Conservation (phyloP, 2,888 invertebrate genomes). For the Parelbella ahira region DNA sequence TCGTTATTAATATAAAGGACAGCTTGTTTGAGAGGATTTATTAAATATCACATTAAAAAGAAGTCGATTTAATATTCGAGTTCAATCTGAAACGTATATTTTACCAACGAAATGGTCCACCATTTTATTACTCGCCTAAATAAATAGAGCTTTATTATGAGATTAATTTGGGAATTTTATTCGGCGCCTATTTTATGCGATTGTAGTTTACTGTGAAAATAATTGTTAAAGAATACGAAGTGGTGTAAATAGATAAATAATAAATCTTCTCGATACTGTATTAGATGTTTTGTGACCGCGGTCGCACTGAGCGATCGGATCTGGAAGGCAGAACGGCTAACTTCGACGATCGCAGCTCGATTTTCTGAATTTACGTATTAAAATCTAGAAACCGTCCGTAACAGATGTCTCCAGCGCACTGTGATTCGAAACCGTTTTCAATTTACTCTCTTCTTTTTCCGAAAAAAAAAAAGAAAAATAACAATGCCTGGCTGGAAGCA, state of each 20-base stretch:
- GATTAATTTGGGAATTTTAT: too few relatives aligned
- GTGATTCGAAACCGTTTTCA: constrained; percentile 49
- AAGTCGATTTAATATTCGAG: too few relatives aligned
- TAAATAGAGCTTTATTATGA: too few relatives aligned
- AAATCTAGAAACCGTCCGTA: constrained; percentile 48
- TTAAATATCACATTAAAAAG: constrained; percentile 6
- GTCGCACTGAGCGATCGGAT: neutral
- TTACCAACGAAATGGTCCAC: too few relatives aligned
- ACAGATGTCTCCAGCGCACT: constrained; percentile 48
- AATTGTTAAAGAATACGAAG: too few relatives aligned
- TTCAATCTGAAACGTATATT: too few relatives aligned
- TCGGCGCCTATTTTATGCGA: too few relatives aligned
- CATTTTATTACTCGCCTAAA: too few relatives aligned
- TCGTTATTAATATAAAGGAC: constrained; percentile 2
- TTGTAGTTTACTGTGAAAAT: too few relatives aligned
- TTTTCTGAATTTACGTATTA: constrained; percentile 40
- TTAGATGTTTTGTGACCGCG: constrained; percentile 2
- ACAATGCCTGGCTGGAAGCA: constrained; percentile 1
- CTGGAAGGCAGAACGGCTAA: constrained; percentile 6
- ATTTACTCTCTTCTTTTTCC: constrained; percentile 46
- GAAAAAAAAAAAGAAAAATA: constrained; percentile 37
- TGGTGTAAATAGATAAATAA: too few relatives aligned
- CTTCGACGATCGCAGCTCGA: constrained; percentile 5
- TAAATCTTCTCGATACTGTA: too few relatives aligned
- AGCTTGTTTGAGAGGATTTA: constrained; percentile 5